These are phyloP conservation scores for Coelopa pilipes DNA, from an alignment of 2,888 invertebrate species.

Conservation along the genomic window DNA sequence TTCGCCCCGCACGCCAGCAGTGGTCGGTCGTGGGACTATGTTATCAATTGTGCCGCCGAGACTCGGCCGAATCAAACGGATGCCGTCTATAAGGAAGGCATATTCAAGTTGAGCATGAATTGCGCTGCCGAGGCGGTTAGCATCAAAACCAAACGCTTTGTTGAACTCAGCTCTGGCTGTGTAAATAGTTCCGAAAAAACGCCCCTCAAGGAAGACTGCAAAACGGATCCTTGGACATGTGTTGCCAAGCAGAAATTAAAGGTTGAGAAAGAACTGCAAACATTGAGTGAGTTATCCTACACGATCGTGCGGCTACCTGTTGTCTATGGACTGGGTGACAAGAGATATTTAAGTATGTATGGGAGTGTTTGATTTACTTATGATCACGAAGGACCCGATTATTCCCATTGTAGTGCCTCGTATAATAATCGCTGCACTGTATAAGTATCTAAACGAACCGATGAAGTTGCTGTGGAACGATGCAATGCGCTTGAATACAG, in stretches of 20 bases:
- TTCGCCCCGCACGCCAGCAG: constrained; percentile 71
- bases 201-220: constrained; percentile 80
- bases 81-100: constrained; percentile 90
- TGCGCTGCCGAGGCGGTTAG: constrained; percentile 83
- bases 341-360: constrained; percentile 80
- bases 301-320: constrained; percentile 85
- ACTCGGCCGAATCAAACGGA: constrained; percentile 89
- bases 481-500: constrained; percentile 85
- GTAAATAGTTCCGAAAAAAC: constrained; percentile 83
- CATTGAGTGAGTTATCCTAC: constrained; percentile 76
- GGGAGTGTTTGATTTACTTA: neutral
- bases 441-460: constrained; percentile 86
- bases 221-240: constrained; percentile 85
- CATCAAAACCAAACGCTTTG: constrained; percentile 75
- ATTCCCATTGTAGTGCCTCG: constrained; percentile 75
- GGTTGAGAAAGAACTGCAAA: constrained; percentile 81
- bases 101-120: constrained; percentile 83
- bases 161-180: constrained; percentile 88
- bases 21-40: constrained; percentile 77
- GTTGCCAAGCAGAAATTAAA: constrained; percentile 85
- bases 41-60: constrained; percentile 92
- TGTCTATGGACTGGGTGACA: constrained; percentile 88
- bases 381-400: neutral
- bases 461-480: constrained; percentile 93
- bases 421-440: constrained; percentile 86